Conservation (phyloP, 1,140 invertebrate species). For the Augochlora pura region DNA sequence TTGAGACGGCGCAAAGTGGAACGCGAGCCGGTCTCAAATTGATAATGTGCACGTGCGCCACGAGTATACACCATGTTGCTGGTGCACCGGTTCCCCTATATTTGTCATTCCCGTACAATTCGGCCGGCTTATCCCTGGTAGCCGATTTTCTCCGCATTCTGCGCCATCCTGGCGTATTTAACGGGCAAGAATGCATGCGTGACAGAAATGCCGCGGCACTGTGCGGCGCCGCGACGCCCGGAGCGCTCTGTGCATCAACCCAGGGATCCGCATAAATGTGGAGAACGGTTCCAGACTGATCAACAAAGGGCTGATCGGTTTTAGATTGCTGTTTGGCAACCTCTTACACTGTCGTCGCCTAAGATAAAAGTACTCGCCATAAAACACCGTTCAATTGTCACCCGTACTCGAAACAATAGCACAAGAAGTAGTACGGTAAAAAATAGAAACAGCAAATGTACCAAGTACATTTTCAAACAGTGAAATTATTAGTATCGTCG, state of each 20-base stretch:
- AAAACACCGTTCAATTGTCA: too few relatives aligned
- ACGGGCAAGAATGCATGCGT: slow-evolving; percentile 41
- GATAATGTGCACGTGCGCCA: slow-evolving; percentile 16
- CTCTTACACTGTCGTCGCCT: neutral
- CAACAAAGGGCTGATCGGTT: neutral
- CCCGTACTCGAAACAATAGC: too few relatives aligned
- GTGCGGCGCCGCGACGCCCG: neutral
- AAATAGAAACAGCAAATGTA: too few relatives aligned
- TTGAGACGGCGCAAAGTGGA: slow-evolving; percentile 10
- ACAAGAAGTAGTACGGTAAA: too few relatives aligned
- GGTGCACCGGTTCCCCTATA: neutral
- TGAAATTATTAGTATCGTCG: too few relatives aligned
- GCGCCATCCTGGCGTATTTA: slow-evolving; percentile 28
- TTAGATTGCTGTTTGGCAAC: neutral
- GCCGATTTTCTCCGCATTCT: slow-evolving; percentile 39
- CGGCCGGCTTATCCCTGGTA: slow-evolving; percentile 30
- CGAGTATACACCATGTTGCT: too few relatives aligned
- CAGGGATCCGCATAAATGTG: slow-evolving; percentile 8
- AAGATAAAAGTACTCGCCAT: too few relatives aligned
- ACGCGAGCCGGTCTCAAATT: slow-evolving; percentile 22
- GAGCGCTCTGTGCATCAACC: slow-evolving; percentile 14
- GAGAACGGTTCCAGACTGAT: slow-evolving; percentile 13
- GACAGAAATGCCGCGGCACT: slow-evolving; percentile 34
- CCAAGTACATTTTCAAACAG: too few relatives aligned
- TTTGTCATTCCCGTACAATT: slow-evolving; percentile 44